Evolutionary conservation across 2,113 vertebrate genomes (phyloP).

Genomic region (Pseudorectes ferrugineus): DNA sequence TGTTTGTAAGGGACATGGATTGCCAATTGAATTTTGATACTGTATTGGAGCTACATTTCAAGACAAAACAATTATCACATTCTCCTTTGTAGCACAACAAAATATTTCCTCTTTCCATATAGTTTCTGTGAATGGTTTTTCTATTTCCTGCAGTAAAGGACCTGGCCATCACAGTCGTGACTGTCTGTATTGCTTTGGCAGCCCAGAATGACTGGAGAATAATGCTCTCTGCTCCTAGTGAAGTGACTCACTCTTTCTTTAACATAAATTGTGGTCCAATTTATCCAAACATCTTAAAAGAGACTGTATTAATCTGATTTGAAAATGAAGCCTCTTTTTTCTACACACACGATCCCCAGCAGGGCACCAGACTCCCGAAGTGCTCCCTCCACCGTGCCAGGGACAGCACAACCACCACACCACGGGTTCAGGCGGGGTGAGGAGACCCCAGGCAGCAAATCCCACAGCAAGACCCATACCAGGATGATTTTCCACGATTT

Average conservation of each 20-base stretch:
- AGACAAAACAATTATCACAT: not conserved
- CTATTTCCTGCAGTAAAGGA: not conserved
- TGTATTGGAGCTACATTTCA: not conserved
- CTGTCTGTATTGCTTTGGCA: not conserved
- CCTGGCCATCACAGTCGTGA: not conserved
- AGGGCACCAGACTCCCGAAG: not conserved
- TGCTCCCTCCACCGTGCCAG: not conserved
- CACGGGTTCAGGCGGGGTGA: not conserved
- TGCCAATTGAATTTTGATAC: not conserved
- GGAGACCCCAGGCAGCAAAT: not conserved
- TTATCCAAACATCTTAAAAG: not conserved
- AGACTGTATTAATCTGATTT: not conserved
- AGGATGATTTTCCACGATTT: accelerated
- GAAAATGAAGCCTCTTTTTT: not conserved
- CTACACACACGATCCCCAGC: not conserved
- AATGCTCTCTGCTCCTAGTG: not conserved
- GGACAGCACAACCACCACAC: not conserved
- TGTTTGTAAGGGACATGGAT: not conserved
- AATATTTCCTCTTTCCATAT: not conserved
- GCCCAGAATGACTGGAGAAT: not conserved
- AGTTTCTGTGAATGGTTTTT: not conserved
- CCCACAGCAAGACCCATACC: not conserved
- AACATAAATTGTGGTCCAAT: not conserved
- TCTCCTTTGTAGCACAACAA: not conserved
- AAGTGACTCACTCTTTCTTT: not conserved